Conservation (phyloP, 2,888 invertebrate genomes). For the Cylloceria caligata region DNA sequence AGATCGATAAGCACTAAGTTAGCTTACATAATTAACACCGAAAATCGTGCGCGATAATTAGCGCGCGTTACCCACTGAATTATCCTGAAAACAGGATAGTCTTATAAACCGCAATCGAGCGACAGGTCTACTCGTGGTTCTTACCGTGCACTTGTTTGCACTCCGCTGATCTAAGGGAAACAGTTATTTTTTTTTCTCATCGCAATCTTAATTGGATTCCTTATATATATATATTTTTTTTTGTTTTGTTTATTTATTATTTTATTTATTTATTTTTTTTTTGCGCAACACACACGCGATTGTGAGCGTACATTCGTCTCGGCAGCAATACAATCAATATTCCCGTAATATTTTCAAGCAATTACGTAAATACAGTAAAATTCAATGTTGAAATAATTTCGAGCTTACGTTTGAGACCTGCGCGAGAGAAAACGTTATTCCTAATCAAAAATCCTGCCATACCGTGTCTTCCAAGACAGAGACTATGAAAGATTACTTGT, state of each 20-base stretch:
- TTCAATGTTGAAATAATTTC: constrained; percentile 9
- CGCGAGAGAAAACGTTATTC: constrained; percentile 72
- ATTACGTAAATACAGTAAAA: not conserved
- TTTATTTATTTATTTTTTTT: too few species aligned
- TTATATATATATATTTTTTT: too few species aligned
- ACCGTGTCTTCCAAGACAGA: constrained; percentile 82
- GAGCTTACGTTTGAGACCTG: constrained; percentile 51
- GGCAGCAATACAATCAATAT: constrained; percentile 61
- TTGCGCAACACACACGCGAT: not conserved
- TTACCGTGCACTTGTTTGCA: constrained; percentile 4
- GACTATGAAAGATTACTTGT: constrained; percentile 77
- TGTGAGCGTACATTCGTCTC: constrained; percentile 34
- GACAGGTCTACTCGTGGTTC: constrained; percentile 53
- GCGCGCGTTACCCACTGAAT: not conserved
- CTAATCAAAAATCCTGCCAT: constrained; percentile 82
- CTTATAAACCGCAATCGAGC: constrained; percentile 42
- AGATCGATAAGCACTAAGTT: constrained; percentile 57
- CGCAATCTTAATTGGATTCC: constrained; percentile 14
- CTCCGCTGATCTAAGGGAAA: constrained; percentile 9
- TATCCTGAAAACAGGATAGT: constrained; percentile 9
- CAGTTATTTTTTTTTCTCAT: constrained; percentile 12
- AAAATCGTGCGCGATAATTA: constrained; percentile 25
- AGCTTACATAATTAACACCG: constrained; percentile 21
- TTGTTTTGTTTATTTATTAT: too few species aligned
- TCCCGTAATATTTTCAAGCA: not conserved